Conservation (phyloP, 2,888 invertebrate genomes). For the Campopleginae sp. region DNA sequence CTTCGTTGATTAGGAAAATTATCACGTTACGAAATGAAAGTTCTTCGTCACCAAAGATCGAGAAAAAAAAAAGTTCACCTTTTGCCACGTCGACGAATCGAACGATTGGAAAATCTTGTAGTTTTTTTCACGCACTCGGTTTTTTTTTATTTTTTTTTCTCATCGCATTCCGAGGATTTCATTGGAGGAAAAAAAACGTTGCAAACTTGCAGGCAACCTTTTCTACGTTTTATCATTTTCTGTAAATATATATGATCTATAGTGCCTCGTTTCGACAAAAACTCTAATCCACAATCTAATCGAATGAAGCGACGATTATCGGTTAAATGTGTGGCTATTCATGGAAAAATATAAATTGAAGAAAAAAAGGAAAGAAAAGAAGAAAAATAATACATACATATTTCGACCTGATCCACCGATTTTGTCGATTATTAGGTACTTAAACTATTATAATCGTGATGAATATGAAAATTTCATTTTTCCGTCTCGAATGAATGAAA, state of each 20-base stretch:
- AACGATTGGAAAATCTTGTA: not conserved
- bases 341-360: not conserved
- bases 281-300: slow-evolving; percentile 29
- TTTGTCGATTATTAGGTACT: slow-evolving; percentile 39
- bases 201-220: slow-evolving; percentile 11
- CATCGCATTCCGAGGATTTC: slow-evolving; percentile 1
- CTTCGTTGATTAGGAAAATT: not conserved
- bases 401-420: slow-evolving; percentile 18
- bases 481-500: slow-evolving; percentile 47
- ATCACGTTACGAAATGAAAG: too few species aligned
- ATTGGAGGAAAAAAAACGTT: not conserved
- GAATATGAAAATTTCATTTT: slow-evolving; percentile 30
- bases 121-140: not conserved
- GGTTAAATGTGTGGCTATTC: slow-evolving; percentile 21
- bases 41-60: not conserved
- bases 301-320: slow-evolving; percentile 22
- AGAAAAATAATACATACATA: slow-evolving; percentile 2
- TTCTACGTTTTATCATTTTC: slow-evolving; percentile 28
- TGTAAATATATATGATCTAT: slow-evolving; percentile 25
- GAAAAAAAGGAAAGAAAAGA: not conserved
- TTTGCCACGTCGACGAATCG: not conserved
- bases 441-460: slow-evolving; percentile 29
- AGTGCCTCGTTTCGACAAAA: slow-evolving; percentile 18
- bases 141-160: not conserved
- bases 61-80: not conserved